Evolutionary conservation across 2,888 invertebrate genomes (phyloP).

Genomic region (Pantelozetes paolii): DNA sequence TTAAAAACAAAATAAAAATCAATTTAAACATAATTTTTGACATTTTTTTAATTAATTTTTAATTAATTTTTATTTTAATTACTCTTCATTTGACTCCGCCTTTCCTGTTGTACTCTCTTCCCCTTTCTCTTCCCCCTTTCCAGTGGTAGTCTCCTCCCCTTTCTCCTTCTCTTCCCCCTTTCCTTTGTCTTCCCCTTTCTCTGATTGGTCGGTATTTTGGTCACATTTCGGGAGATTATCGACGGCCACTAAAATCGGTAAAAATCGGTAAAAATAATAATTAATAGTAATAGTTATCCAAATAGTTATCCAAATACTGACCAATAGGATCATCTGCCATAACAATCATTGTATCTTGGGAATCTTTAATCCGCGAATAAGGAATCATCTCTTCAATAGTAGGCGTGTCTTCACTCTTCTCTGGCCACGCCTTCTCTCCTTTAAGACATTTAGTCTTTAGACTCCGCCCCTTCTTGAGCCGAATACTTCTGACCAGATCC

Average conservation of each 20-base stretch:
- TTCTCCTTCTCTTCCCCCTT: not conserved
- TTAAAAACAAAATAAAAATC: too few relatives aligned
- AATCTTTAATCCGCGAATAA: not conserved
- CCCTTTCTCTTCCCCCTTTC: not conserved
- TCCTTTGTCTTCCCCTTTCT: too few relatives aligned
- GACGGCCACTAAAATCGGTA: constrained; percentile 8
- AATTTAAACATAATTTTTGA: too few relatives aligned
- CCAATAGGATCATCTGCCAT: constrained; percentile 24
- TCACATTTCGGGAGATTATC: not conserved
- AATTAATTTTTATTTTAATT: too few relatives aligned
- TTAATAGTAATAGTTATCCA: not conserved
- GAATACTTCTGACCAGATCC: not conserved
- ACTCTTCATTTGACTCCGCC: not conserved
- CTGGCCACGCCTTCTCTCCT: not conserved
- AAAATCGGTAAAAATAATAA: not conserved
- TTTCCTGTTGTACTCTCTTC: not conserved
- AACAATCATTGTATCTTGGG: not conserved
- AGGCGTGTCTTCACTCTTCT: not conserved
- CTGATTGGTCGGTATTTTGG: not conserved
- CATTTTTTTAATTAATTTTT: too few relatives aligned
- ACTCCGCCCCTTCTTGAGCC: not conserved
- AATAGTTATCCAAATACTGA: not conserved
- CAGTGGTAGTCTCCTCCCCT: not conserved
- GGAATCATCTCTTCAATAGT: constrained; percentile 27
- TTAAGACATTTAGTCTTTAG: not conserved